phyloP scores from a whole-genome alignment of 2,113 vertebrate genomes.

The Chauna torquata region DNA sequence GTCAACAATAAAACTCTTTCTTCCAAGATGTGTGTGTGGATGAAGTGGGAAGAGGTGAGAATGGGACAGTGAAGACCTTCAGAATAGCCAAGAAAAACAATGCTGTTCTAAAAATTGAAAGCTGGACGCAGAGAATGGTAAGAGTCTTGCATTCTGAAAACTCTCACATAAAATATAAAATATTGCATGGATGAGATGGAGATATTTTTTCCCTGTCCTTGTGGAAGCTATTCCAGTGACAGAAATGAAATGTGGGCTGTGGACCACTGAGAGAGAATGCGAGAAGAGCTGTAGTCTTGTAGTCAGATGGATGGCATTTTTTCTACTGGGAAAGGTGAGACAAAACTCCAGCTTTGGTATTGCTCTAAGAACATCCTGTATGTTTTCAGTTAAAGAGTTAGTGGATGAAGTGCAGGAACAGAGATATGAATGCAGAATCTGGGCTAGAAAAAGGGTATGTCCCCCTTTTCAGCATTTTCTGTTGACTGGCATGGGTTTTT shows the following conservation, averaged over 20 bases:
- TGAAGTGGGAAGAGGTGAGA: background rate
- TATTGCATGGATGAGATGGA: background rate
- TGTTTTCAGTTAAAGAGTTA: background rate
- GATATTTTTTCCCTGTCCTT: background rate
- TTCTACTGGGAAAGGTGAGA: background rate
- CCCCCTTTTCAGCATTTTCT: background rate
- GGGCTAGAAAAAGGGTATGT: background rate
- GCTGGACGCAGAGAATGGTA: background rate
- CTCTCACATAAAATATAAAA: background rate
- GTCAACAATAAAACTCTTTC: slow-evolving; percentile 1
- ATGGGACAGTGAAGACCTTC: background rate
- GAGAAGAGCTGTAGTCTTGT: background rate
- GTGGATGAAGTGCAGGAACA: background rate
- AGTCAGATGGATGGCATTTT: background rate
- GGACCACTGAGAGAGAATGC: background rate
- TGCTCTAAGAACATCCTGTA: background rate
- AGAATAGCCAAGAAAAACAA: background rate
- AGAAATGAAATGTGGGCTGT: background rate
- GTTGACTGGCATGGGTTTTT: background rate
- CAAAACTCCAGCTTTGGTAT: background rate
- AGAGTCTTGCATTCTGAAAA: background rate
- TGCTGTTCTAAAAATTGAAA: background rate
- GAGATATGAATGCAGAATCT: background rate
- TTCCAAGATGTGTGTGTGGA: background rate
- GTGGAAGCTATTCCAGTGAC: background rate